Base-by-base conservation (phyloP, 2,888 invertebrate species). In the Lumbricus terrestris region DNA sequence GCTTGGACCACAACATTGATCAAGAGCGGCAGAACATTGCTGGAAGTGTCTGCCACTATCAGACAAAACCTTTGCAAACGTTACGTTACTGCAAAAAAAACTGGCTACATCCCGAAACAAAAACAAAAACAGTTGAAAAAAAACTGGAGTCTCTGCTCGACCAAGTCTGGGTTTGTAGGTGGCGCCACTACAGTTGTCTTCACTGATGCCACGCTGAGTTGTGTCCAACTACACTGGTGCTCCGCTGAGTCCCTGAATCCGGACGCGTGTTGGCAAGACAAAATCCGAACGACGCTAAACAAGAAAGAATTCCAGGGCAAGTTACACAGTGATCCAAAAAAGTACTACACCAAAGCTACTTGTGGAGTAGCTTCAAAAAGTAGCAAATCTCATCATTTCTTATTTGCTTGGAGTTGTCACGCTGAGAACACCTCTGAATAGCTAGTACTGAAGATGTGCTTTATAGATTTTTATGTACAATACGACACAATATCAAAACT, bases 281-380 rank as follows among this genome's bases (percentile, higher is more conserved):
- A 88, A 88, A 38, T 88, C 88, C 6, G 42, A n/a, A 34, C 88
- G 37, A 38, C 35, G 47, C 88, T 88, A 88, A 47, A 88, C 88
- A 88, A 35, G 16, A 88, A 40, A 88, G 8, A 88, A 40, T 13
- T 37, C 85, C 85, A 35, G 85, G 34, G 35, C 23, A 35, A 20
- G 18, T 20, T 34, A 35, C 85, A 85, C 85, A 85, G 85, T 23
- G 18, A 35, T 85, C 35, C 6, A 85, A 85, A 82, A 37, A 85
- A 11, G 18, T n/a, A 83, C 5, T 18, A 33, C 23, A 11, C 33
- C 83, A 18, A 0, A 1, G 2, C 83, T 83, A 20, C 83, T 33
- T 83, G 83, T 83, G 0, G 8, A n/a, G 1, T 82, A 33, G 20
- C n/a, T n/a, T n/a, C n/a, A n/a, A 8, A 13, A 33, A 33, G 16